Conservation (phyloP, 2,113 vertebrate species). For the Tetrax tetrax region DNA sequence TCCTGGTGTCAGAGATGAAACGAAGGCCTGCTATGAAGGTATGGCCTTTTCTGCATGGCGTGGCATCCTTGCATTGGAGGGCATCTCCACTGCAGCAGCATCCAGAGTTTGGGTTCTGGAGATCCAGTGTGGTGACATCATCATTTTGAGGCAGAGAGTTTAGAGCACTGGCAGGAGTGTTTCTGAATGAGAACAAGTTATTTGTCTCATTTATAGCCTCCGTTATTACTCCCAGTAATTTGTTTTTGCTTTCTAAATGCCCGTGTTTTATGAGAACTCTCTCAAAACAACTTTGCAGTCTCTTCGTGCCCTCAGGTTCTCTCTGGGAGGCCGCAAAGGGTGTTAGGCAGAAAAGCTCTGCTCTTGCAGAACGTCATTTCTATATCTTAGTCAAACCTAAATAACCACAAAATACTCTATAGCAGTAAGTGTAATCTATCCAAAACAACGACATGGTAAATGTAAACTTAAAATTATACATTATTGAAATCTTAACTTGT, state of each 20-base stretch:
- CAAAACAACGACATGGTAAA: background rate
- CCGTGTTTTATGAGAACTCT: conserved; percentile 2
- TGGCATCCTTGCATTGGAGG: background rate
- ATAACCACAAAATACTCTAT: background rate
- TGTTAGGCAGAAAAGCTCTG: background rate
- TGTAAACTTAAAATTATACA: background rate
- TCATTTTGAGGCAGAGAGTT: background rate
- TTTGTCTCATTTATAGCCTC: conserved; percentile 42
- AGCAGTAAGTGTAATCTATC: background rate
- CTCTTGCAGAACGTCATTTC: background rate
- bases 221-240: conserved; percentile 30
- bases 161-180: background rate
- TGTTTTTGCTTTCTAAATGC: conserved; percentile 9
- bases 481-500: background rate
- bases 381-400: background rate
- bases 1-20: background rate
- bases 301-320: background rate
- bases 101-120: background rate
- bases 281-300: background rate
- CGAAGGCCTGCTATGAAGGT: background rate
- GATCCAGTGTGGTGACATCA: background rate
- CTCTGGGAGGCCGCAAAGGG: conserved; percentile 6
- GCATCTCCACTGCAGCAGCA: background rate
- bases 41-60: background rate
- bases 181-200: background rate